phyloP scores from a whole-genome alignment of 2,113 vertebrate genomes.

The Terrapene triunguis region DNA sequence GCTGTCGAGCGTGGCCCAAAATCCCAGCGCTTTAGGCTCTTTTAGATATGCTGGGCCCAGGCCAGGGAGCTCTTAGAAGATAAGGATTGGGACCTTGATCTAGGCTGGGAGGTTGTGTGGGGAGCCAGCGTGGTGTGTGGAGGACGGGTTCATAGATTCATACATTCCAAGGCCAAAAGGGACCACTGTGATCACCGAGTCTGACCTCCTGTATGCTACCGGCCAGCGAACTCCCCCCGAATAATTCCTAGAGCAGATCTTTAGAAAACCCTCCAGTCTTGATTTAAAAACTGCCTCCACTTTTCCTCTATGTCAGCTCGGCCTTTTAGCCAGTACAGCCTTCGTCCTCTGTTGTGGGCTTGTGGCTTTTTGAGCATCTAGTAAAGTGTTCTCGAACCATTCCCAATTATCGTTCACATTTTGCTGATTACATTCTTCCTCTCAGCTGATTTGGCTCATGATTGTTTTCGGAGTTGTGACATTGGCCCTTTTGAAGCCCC shows the following conservation, averaged over 20 bases:
- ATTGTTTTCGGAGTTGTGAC: not conserved
- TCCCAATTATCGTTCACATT: not conserved
- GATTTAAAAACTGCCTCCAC: not conserved
- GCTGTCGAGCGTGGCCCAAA: no score
- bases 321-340: not conserved
- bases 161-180: not conserved
- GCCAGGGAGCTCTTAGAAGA: not conserved
- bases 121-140: not conserved
- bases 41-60: not conserved
- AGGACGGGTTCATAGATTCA: not conserved
- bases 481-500: not conserved
- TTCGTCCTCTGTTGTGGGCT: not conserved
- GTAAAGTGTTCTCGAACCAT: not conserved
- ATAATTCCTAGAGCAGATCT: not conserved
- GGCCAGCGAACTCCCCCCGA: not conserved
- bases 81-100: not conserved
- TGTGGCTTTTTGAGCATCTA: not conserved
- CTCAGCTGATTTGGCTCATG: not conserved
- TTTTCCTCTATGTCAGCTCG: not conserved
- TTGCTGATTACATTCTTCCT: not conserved
- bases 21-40: not conserved
- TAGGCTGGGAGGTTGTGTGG: not conserved
- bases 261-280: not conserved
- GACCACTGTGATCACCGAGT: not conserved
- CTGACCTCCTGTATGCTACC: not conserved